Evolutionary conservation across 2,113 vertebrate species (phyloP).

Genomic region (Channa argus): DNA sequence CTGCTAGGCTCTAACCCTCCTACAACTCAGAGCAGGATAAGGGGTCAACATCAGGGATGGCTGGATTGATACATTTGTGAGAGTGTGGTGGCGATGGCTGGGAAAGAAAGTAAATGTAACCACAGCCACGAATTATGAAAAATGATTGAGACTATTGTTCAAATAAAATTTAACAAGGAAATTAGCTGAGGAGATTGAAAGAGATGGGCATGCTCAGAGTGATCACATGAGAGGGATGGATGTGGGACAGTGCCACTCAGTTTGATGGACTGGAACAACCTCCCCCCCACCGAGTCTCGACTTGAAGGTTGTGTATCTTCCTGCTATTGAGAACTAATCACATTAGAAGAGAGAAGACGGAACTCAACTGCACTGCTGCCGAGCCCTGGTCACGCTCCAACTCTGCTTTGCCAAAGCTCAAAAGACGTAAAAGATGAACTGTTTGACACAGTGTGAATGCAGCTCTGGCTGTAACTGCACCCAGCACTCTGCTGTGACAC

Average conservation of each 20-base stretch:
- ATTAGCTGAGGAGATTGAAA: constrained; percentile 33
- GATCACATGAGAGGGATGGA: constrained; percentile 17
- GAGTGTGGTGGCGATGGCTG: no score
- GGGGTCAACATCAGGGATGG: no score
- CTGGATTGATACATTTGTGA: no score
- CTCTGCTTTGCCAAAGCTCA: constrained; percentile 50
- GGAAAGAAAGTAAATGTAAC: no score
- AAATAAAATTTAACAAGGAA: constrained; percentile 23
- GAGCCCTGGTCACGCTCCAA: constrained; percentile 46
- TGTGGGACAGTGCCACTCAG: constrained; percentile 39
- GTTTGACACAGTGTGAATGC: constrained; percentile 6
- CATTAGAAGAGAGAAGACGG: constrained; percentile 44
- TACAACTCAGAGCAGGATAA: no score
- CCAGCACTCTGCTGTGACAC: background rate
- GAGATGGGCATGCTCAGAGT: constrained; percentile 13
- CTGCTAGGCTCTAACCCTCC: no score
- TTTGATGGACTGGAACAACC: constrained; percentile 45
- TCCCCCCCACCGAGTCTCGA: constrained; percentile 15
- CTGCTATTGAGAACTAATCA: constrained; percentile 57
- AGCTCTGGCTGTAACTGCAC: constrained; percentile 15
- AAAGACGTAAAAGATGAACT: constrained; percentile 30
- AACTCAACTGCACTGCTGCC: constrained; percentile 34
- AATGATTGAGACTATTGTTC: background rate
- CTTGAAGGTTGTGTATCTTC: constrained; percentile 41
- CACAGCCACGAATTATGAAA: background rate